A percentile compares a stretch with the other conserved stretches of the same genome.
Conservation (phyloP, 2,888 invertebrate genomes). For the Pristionchus arcanus region DNA sequence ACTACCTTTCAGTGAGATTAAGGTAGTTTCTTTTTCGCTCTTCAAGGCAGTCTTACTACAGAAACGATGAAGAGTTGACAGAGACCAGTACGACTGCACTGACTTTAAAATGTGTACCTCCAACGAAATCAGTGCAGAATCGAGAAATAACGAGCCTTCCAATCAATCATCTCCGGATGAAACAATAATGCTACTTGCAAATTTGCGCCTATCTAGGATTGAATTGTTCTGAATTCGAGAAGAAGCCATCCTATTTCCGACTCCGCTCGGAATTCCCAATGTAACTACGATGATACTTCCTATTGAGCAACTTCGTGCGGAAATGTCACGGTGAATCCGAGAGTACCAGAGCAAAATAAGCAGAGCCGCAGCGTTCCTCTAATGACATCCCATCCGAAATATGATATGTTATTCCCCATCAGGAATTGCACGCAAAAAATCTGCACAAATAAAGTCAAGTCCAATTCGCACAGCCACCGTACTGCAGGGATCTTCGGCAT, state of each 20-base stretch:
- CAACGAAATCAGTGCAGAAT: too few relatives aligned
- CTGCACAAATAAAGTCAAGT: neutral
- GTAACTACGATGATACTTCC: too few relatives aligned
- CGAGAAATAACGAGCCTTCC: too few relatives aligned
- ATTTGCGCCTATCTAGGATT: neutral
- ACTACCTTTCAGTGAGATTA: too few relatives aligned
- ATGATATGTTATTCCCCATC: neutral
- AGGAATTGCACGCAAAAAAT: neutral
- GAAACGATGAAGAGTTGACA: too few relatives aligned
- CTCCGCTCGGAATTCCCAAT: too few relatives aligned
- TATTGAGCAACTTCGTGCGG: neutral
- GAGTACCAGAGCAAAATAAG: neutral
- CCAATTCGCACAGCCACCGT: neutral
- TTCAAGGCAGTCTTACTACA: too few relatives aligned
- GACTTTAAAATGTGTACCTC: too few relatives aligned
- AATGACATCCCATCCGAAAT: neutral
- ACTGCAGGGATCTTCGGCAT: neutral
- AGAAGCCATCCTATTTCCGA: too few relatives aligned
- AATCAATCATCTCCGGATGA: neutral
- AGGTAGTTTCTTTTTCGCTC: too few relatives aligned
- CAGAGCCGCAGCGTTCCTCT: neutral
- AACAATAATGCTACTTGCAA: neutral
- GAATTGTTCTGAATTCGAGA: too few relatives aligned
- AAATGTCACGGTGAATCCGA: slow-evolving; percentile 3
- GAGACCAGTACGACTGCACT: too few relatives aligned